These are phyloP conservation scores for Vicugna pacos DNA, from an alignment of 2,113 vertebrate genomes.

Conservation along the genomic window DNA sequence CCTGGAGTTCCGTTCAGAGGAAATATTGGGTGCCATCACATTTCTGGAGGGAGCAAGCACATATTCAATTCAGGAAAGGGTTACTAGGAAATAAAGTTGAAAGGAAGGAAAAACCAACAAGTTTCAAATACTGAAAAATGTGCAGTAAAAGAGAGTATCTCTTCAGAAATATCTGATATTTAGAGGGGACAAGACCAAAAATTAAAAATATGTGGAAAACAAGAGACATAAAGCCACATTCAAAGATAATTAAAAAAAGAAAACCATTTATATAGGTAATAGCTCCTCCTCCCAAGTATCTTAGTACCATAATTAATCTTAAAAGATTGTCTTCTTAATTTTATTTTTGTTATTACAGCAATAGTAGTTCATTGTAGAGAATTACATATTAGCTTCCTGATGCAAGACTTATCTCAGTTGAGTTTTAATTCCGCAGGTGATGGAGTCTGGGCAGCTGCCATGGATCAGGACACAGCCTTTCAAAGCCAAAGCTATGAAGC, in stretches of 20 bases:
- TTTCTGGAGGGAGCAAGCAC: neutral
- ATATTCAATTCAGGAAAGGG: neutral
- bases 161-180: neutral
- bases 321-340: neutral
- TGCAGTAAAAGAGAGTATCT: neutral
- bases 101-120: neutral
- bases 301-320: neutral
- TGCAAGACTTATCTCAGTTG: neutral
- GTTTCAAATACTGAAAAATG: neutral
- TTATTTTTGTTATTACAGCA: neutral
- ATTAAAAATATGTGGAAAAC: neutral
- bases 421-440: slow-evolving; percentile 58
- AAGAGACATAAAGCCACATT: neutral
- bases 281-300: neutral
- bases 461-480: neutral
- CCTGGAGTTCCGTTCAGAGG: neutral
- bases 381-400: slow-evolving; percentile 8
- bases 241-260: neutral
- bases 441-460: neutral
- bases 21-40: neutral
- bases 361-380: neutral
- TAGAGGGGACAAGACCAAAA: neutral
- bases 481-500: neutral
- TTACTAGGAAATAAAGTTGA: neutral
- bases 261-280: neutral